A percentile compares a stretch with the other conserved stretches of the same genome.
Evolutionary conservation across 2,113 vertebrate species (phyloP).

Genomic region (Zingel zingel): DNA sequence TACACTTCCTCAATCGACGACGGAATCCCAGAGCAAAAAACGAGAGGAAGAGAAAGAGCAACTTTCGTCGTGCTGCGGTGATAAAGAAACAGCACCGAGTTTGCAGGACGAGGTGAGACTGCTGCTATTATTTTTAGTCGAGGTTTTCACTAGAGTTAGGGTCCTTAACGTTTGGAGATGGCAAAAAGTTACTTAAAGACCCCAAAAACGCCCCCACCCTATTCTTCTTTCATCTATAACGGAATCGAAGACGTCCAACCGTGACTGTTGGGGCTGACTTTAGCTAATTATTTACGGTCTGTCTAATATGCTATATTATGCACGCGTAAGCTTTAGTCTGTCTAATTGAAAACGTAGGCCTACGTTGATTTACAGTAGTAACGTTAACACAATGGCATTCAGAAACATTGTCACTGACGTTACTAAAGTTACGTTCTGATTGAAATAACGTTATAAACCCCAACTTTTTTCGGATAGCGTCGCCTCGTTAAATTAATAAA

Average conservation of each 20-base stretch:
- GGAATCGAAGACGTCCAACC: slow-evolving; percentile 21
- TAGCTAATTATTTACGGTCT: background rate
- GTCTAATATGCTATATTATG: no score
- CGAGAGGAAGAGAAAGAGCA: slow-evolving; percentile 50
- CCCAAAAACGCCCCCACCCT: no score
- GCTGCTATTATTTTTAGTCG: background rate
- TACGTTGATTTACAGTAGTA: background rate
- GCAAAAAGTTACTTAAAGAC: slow-evolving; percentile 18
- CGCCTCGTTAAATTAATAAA: background rate
- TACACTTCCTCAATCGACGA: slow-evolving; percentile 80
- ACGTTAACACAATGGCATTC: background rate
- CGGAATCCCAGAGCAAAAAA: slow-evolving; percentile 68
- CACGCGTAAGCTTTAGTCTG: no score
- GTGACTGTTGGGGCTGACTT: background rate
- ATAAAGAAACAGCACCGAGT: slow-evolving; percentile 8
- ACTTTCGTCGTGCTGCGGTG: slow-evolving; percentile 31
- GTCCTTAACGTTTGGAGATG: background rate
- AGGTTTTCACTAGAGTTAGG: background rate
- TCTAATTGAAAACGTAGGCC: background rate
- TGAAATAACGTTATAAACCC: background rate
- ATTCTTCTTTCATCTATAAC: background rate
- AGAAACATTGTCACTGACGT: background rate
- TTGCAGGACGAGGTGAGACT: slow-evolving; percentile 64
- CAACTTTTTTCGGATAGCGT: background rate
- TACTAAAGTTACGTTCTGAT: background rate